Percentiles rank a stretch among this genome's conserved stretches.
Evolutionary conservation across 37 sponge, comb jelly and placozoan genomes (phyloP).

Genomic region (Mnemiopsis leidyi): DNA sequence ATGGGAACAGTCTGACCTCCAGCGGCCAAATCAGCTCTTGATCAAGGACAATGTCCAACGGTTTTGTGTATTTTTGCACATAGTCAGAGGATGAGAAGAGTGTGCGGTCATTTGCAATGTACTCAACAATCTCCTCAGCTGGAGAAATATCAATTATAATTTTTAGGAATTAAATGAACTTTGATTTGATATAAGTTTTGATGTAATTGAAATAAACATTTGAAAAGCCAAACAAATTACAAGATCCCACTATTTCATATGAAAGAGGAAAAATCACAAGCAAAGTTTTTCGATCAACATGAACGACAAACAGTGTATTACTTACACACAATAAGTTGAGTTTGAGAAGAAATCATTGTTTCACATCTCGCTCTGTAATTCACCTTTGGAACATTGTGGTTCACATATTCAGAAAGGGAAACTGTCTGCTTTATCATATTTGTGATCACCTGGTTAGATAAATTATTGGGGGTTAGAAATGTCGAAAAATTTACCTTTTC

Average conservation of each 20-base stretch:
- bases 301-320: too few species aligned
- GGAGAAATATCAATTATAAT: too few species aligned
- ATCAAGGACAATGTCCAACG: not conserved
- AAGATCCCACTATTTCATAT: too few species aligned
- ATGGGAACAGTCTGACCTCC: not conserved
- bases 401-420: conserved; percentile 17
- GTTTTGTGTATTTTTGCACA: not conserved
- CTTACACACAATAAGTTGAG: not conserved
- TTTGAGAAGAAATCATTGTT: not conserved
- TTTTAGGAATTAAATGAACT: too few species aligned
- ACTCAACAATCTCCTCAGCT: not conserved
- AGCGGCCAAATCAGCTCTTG: conserved; percentile 8
- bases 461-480: not conserved
- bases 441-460: not conserved
- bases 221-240: too few species aligned
- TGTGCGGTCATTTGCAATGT: not conserved
- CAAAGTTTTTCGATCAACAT: too few species aligned
- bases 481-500: too few species aligned
- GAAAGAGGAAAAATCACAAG: too few species aligned
- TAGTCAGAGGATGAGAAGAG: not conserved
- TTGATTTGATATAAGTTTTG: too few species aligned
- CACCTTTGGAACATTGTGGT: conserved; percentile 12
- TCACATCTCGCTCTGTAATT: conserved; percentile 8
- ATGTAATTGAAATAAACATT: too few species aligned
- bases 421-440: not conserved